Evolutionary conservation across 2,113 vertebrate species (phyloP).

Genomic region (Casuarius casuarius): DNA sequence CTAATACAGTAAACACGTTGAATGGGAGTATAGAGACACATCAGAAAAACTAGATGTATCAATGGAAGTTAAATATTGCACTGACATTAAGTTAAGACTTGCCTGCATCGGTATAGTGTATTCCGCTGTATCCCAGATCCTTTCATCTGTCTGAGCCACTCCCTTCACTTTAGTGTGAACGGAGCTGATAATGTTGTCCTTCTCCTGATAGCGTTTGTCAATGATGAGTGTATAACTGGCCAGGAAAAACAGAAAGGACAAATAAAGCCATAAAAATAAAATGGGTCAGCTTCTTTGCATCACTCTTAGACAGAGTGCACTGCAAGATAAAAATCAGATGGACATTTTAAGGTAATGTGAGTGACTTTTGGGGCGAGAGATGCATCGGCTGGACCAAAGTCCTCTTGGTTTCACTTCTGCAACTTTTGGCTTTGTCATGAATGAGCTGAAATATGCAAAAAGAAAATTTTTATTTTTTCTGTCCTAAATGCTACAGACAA

Average conservation of each 20-base stretch:
- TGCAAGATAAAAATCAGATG: background rate
- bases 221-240: slow-evolving; percentile 63
- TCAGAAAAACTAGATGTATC: background rate
- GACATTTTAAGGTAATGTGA: background rate
- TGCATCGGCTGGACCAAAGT: background rate
- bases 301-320: background rate
- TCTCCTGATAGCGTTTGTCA: slow-evolving; percentile 76
- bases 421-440: background rate
- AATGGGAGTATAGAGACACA: background rate
- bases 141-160: slow-evolving; percentile 53
- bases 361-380: background rate
- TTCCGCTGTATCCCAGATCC: slow-evolving; percentile 81
- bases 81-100: background rate
- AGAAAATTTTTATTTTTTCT: background rate
- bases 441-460: background rate
- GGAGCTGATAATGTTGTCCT: slow-evolving; percentile 78
- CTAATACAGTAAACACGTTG: background rate
- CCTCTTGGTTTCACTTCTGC: background rate
- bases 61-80: background rate
- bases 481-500: background rate
- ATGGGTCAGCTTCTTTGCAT: background rate
- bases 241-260: background rate
- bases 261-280: background rate
- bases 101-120: slow-evolving; percentile 74
- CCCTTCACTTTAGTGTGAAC: slow-evolving; percentile 80